Conservation (phyloP, 2,113 vertebrate genomes). For the Rallus limicola region DNA sequence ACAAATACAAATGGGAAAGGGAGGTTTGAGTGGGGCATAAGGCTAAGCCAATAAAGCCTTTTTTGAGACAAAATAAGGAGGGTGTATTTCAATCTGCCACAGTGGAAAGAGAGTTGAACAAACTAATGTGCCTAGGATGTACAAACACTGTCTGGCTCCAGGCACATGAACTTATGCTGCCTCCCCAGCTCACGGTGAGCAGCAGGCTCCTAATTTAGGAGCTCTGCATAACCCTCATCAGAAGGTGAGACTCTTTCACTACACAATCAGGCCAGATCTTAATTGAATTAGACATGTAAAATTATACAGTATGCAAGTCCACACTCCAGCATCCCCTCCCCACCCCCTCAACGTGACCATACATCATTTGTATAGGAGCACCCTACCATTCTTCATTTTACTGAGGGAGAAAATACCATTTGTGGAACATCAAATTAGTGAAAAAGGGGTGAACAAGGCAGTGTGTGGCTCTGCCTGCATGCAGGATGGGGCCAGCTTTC, state of each 20-base stretch:
- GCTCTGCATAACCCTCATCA: background rate
- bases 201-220: background rate
- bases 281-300: conserved; percentile 37
- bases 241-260: background rate
- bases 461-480: background rate
- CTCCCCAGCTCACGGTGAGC: background rate
- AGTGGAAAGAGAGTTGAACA: background rate
- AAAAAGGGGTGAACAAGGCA: background rate
- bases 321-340: background rate
- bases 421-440: background rate
- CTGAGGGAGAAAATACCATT: background rate
- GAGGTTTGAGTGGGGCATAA: conserved; percentile 44
- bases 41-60: conserved; percentile 57
- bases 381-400: background rate
- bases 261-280: background rate
- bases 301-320: background rate
- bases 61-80: conserved; percentile 45
- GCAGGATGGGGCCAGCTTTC: background rate
- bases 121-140: background rate
- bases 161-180: background rate
- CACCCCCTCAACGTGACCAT: background rate
- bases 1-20: conserved; percentile 44
- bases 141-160: background rate
- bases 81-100: conserved; percentile 12
- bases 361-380: background rate